A percentile compares a stretch with the other conserved stretches of the same genome.
phyloP scores from a whole-genome alignment of 35 echinoderm and acorn worm species.

The Eucidaris tribuloides region DNA sequence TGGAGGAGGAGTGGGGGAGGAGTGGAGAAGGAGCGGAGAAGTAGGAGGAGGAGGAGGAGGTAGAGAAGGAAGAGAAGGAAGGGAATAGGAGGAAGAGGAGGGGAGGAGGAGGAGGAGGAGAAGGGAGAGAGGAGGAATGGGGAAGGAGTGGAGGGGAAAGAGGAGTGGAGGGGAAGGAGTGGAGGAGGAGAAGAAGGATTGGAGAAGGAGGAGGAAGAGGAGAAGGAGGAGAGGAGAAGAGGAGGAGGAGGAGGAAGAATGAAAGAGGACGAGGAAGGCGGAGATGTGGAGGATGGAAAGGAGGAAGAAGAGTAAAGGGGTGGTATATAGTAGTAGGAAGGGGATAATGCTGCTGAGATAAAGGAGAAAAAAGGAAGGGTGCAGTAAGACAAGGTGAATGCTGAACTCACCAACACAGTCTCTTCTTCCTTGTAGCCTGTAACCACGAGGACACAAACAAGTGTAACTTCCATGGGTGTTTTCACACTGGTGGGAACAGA shows the following conservation, averaged over 20 bases:
- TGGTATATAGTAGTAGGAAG: neutral
- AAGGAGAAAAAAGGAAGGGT: neutral
- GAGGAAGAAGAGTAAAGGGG: neutral
- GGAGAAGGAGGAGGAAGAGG: too few species aligned
- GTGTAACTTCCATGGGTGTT: conserved; percentile 74
- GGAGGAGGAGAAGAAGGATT: too few species aligned
- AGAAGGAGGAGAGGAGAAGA: too few species aligned
- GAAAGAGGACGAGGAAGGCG: neutral
- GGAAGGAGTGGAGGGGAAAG: too few species aligned
- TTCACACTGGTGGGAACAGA: conserved; percentile 59
- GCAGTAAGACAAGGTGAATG: neutral
- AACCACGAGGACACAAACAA: conserved; percentile 61
- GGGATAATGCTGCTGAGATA: neutral
- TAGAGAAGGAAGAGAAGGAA: too few species aligned
- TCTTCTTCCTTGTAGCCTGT: conserved; percentile 11
- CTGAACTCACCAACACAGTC: conserved; percentile 40
- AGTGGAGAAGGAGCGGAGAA: too few species aligned
- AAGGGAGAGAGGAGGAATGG: too few species aligned
- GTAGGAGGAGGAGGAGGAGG: too few species aligned
- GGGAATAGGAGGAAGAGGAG: too few species aligned
- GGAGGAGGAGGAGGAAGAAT: neutral
- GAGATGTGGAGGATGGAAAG: neutral
- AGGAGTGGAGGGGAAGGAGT: too few species aligned
- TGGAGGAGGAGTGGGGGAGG: too few species aligned
- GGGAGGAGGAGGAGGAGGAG: too few species aligned